Conservation (phyloP, 2,888 invertebrate species). For the Itoplectis maculator region DNA sequence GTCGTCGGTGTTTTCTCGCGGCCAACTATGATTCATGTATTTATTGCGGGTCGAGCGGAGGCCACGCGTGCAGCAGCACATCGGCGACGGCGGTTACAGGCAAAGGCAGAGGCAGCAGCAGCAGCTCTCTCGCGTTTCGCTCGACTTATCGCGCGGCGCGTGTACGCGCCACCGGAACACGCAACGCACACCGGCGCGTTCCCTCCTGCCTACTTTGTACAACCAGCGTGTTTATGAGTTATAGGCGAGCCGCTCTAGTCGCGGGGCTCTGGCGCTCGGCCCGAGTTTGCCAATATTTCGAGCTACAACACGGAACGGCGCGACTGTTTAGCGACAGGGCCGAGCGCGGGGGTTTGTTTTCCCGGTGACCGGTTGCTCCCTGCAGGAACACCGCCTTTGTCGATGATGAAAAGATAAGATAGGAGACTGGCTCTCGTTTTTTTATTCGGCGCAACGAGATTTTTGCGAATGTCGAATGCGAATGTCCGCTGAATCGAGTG, state of each 20-base stretch:
- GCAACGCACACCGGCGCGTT: not conserved
- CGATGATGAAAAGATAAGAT: too few species aligned
- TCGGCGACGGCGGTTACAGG: too few species aligned
- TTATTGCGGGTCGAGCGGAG: conserved; percentile 8
- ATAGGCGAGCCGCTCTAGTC: not conserved
- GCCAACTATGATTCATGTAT: conserved; percentile 28
- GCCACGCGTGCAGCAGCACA: conserved; percentile 22
- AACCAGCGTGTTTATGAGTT: not conserved
- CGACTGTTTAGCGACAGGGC: too few species aligned
- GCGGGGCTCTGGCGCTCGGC: not conserved
- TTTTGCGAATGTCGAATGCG: too few species aligned
- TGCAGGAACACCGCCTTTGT: too few species aligned
- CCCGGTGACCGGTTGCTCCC: too few species aligned
- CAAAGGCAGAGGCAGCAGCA: too few species aligned
- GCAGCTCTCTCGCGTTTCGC: conserved; percentile 14
- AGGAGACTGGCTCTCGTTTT: too few species aligned
- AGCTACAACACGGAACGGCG: not conserved
- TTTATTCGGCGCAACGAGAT: too few species aligned
- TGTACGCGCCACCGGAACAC: conserved; percentile 20
- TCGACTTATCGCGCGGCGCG: conserved; percentile 37
- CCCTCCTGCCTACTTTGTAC: not conserved
- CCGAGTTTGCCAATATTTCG: not conserved
- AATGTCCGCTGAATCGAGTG: too few species aligned
- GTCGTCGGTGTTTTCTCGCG: not conserved
- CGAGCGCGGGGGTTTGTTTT: too few species aligned